Evolutionary conservation across 2,888 invertebrate species (phyloP), one percentile per base, ranked within the genome.

Genomic region (Tetramorium bicarinatum): DNA sequence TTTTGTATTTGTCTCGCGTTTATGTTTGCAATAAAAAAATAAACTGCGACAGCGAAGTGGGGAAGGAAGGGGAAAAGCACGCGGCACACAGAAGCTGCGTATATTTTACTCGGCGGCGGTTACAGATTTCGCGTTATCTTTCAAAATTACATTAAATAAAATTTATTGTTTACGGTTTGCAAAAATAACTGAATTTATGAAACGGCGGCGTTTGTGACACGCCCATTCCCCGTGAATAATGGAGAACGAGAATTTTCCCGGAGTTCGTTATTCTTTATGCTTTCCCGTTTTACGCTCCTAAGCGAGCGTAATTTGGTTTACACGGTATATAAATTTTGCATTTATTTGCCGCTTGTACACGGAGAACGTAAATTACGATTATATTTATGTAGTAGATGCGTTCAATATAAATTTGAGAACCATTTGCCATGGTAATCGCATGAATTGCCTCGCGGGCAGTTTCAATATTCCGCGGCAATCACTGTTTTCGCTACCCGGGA

Each of bases 1-100:
- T 79, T 69, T 18, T 34, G 47, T 71, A 71, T 71, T 79, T 79
- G 59, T 79, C 47, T 59, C 59, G 71, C 59, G 59, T 71, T 79
- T 79, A 52, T 38, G 71, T 38, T 59, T 13, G 56, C 79, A 47
- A 71, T 71, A 79, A 47, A 79, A 47, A 71, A 79, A 79, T 69
- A 79, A 67, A 71, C 44, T 18, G 77, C 8, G 25, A 67, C 66
- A 25, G 41, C 25, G 0, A 6, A n/a, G 4, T 34, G 13, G 8
- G 15, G 25, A 1, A 6, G 4, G 13, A 18, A 2, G 44, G 66
- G 15, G 15, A 8, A 11, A 64, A 18, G 44, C 25, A 64, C 54
- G 54, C 25, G 54, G 15, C 0, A 15, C 41, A 13, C 29, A 18
- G 47, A 47, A 59, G 69, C 21, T 11, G 44, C 38, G 25, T 64